Evolutionary conservation across 2,888 invertebrate genomes (phyloP).

Genomic region (Drosophila monieri): DNA sequence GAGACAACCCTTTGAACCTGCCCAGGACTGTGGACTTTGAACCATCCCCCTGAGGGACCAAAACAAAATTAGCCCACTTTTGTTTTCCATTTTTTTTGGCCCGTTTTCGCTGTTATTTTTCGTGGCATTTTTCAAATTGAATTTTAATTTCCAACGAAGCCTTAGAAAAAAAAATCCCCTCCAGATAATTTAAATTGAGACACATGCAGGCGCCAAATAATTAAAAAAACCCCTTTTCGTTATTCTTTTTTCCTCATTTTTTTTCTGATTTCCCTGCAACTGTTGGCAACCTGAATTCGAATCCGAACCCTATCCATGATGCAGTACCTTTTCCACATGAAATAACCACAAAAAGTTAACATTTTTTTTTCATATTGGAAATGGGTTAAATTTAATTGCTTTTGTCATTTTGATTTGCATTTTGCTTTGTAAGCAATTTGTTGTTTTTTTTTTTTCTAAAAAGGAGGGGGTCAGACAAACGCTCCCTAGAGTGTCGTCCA

Average conservation of each 20-base stretch:
- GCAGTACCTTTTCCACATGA: constrained; percentile 82
- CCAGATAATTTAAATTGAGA: constrained; percentile 77
- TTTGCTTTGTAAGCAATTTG: constrained; percentile 73
- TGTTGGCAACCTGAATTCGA: constrained; percentile 59
- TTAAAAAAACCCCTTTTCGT: constrained; percentile 66
- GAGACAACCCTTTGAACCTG: constrained; percentile 45
- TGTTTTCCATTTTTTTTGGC: constrained; percentile 58
- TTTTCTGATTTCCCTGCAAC: constrained; percentile 51
- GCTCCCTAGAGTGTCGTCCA: constrained; percentile 72
- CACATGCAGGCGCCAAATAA: constrained; percentile 77
- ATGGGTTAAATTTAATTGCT: constrained; percentile 80
- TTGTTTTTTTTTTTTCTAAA: constrained; percentile 14
- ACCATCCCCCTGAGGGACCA: constrained; percentile 53
- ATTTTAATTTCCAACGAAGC: constrained; percentile 68
- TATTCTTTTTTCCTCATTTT: constrained; percentile 18
- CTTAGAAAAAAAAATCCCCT: constrained; percentile 35
- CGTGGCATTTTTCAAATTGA: constrained; percentile 76
- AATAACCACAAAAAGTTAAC: constrained; percentile 76
- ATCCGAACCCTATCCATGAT: constrained; percentile 64
- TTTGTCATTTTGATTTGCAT: constrained; percentile 81
- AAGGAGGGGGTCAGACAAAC: constrained; percentile 52
- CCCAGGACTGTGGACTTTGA: constrained; percentile 44
- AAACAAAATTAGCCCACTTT: constrained; percentile 73
- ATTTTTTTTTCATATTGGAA: constrained; percentile 66
- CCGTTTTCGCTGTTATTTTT: constrained; percentile 52